Evolutionary conservation across 1,140 invertebrate genomes (phyloP).

Genomic region (Nylanderia fulva): DNA sequence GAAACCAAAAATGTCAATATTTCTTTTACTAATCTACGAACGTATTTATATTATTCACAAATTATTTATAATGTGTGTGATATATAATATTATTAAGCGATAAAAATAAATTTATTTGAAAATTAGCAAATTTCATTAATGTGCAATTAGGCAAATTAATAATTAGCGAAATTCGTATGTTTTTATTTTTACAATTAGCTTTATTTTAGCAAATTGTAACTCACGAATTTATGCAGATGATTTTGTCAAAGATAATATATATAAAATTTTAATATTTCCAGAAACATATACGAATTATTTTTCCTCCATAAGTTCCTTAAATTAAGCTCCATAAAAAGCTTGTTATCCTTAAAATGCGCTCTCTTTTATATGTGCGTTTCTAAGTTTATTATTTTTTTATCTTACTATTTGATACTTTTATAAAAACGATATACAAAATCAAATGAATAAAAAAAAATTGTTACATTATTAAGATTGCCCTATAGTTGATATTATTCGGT

Average conservation of each 20-base stretch:
- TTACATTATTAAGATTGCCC: not conserved
- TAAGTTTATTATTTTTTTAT: not conserved
- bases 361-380: not conserved
- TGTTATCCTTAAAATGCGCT: not conserved
- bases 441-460: not conserved
- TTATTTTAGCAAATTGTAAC: not conserved
- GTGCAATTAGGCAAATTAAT: not conserved
- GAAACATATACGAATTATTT: not conserved
- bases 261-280: not conserved
- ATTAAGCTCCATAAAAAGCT: not conserved
- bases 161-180: not conserved
- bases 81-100: not conserved
- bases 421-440: not conserved
- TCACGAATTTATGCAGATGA: not conserved
- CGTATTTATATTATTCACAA: not conserved
- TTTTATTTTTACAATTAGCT: not conserved
- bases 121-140: not conserved
- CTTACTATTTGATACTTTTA: not conserved
- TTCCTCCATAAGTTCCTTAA: not conserved
- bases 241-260: not conserved
- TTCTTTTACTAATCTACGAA: not conserved
- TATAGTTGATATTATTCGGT: constrained; percentile 11
- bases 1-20: not conserved
- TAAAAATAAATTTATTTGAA: not conserved
- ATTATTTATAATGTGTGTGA: not conserved